Base-by-base conservation (phyloP, 2,113 vertebrate species). In the Rallus limicola region DNA sequence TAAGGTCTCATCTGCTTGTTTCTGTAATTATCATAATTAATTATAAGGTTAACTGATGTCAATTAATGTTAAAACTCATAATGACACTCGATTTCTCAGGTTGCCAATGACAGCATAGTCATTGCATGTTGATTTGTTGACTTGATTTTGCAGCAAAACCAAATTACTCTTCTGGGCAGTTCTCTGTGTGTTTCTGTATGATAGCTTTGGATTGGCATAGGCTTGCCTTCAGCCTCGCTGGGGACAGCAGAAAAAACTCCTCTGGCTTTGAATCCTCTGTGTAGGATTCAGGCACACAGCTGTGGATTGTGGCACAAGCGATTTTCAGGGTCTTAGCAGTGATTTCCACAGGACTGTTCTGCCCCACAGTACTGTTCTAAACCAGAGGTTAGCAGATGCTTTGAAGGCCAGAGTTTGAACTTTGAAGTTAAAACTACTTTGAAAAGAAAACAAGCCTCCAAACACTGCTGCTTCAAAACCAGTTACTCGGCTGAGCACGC, bases 101-200 rank as follows among this genome's bases (percentile, higher is more conserved):
- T 71, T 87, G 12, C 17, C 7, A 26, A 26, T 8, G 50, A 52
- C 13, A 75, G 21, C 7, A 17, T 18, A 52, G 10, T 38, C 19
- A 34, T 20, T 71, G 21, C 16, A 42, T 16, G 9, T 71, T 21
- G n/a, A 68, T 86, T 68, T 82, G 15, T 42, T 82, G 38, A 42
- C 34, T 80, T 56, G 48, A 60, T 92, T 84, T 82, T 90, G 46
- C n/a, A 82, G 38, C 31, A 85, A 79, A 91, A 92, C 31, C 28
- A 33, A 92, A 75, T 63, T 83, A 24, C 8, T 40, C 6, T 46
- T 4, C 36, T 50, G 52, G 15, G 11, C 18, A n/a, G 13, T 14
- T 86, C n/a, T 38, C 19, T n/a, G 12, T 65, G 20, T 89, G 23
- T 38, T 88, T 82, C 48, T 29, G 6, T 46, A 28, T 10, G 7